Evolutionary conservation across 2,888 invertebrate species (phyloP).

Genomic region (Leucoptera coffeella): DNA sequence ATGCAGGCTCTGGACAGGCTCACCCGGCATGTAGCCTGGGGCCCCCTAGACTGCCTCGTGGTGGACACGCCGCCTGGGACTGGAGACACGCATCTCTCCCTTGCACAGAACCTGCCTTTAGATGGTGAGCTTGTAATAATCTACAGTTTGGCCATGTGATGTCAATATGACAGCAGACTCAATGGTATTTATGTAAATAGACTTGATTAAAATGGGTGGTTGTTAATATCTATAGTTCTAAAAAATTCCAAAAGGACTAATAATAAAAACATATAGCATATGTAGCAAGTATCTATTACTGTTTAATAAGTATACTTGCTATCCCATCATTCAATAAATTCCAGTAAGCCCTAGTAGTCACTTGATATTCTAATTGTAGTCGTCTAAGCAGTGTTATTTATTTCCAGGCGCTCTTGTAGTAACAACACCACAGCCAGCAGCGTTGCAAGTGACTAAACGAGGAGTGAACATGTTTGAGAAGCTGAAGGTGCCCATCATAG

Average conservation of each 20-base stretch:
- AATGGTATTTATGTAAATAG: too few species aligned
- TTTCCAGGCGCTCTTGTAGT: constrained; percentile 77
- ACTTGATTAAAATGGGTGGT: too few species aligned
- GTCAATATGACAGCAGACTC: too few species aligned
- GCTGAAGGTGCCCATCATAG: constrained; percentile 74
- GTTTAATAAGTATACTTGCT: too few species aligned
- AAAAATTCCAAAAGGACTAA: too few species aligned
- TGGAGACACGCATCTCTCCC: constrained; percentile 89
- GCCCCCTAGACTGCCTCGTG: constrained; percentile 77
- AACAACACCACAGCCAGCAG: constrained; percentile 87
- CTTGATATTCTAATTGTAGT: too few species aligned
- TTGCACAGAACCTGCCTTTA: constrained; percentile 83
- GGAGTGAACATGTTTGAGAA: constrained; percentile 86
- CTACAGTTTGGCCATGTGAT: too few species aligned
- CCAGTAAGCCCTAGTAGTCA: too few species aligned
- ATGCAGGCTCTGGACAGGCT: constrained; percentile 90
- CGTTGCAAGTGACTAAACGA: constrained; percentile 77
- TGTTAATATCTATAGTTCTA: too few species aligned
- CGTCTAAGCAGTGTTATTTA: neutral
- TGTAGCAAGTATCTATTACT: too few species aligned
- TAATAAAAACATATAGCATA: too few species aligned
- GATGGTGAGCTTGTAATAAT: constrained; percentile 53
- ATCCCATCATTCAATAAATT: too few species aligned
- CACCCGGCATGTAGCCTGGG: constrained; percentile 84
- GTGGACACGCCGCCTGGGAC: constrained; percentile 97